Evolutionary conservation across 2,113 vertebrate species (phyloP).

Genomic region (Lophochroa leadbeateri): DNA sequence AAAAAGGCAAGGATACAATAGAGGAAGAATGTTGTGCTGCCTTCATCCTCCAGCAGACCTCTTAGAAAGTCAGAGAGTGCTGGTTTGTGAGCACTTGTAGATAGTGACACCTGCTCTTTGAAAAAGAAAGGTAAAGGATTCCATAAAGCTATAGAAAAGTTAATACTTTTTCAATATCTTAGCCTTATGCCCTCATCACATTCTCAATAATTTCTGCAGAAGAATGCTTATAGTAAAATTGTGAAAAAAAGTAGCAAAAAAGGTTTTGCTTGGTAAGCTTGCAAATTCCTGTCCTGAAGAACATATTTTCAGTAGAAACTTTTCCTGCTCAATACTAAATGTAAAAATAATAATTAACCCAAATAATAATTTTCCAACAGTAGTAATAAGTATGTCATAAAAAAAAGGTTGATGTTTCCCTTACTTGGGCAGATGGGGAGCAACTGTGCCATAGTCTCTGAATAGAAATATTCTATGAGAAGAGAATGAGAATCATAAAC

Average conservation of each 20-base stretch:
- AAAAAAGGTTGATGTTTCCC: background rate
- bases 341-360: background rate
- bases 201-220: background rate
- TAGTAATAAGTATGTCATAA: background rate
- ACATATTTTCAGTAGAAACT: background rate
- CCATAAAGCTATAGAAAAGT: background rate
- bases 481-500: background rate
- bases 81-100: background rate
- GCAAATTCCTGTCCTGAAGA: background rate
- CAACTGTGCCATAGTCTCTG: background rate
- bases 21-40: background rate
- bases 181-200: background rate
- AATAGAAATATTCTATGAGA: background rate
- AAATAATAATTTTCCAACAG: background rate
- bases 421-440: background rate
- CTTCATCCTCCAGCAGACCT: background rate
- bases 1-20: rapidly evolving
- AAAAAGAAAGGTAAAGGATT: background rate
- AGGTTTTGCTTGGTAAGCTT: background rate
- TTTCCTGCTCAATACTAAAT: background rate
- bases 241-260: background rate
- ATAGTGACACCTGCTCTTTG: background rate
- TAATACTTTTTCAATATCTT: background rate
- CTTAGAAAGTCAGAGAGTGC: background rate
- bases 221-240: background rate